Conservation (phyloP, 2,888 invertebrate species). For the Dicyrtoma fusca region DNA sequence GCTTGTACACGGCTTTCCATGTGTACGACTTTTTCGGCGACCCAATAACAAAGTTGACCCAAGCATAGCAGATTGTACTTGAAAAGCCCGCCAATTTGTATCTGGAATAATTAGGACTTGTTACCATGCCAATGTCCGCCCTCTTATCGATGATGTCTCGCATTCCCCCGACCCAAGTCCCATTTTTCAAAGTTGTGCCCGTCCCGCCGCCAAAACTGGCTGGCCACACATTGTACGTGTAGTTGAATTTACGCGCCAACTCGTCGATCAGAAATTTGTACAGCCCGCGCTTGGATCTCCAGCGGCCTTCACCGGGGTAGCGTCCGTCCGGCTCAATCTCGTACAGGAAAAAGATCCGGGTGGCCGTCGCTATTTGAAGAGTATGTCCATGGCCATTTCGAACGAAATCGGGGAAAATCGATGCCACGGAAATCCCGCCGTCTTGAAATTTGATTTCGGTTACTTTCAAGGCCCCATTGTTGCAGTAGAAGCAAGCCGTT, state of each 20-base stretch:
- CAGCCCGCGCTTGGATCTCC: conserved; percentile 42
- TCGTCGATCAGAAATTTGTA: conserved; percentile 40
- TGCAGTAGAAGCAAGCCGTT: not conserved
- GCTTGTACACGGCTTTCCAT: conserved; percentile 16
- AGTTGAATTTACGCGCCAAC: conserved; percentile 41
- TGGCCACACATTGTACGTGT: conserved; percentile 40
- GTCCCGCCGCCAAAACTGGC: conserved; percentile 46
- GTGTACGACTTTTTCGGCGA: not conserved
- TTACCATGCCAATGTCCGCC: conserved; percentile 47
- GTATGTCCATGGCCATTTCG: conserved; percentile 1
- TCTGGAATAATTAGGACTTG: conserved; percentile 40
- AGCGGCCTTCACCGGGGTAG: conserved; percentile 10
- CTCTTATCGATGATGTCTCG: conserved; percentile 40
- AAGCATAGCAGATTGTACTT: conserved; percentile 19
- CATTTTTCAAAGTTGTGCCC: conserved; percentile 34
- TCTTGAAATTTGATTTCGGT: not conserved
- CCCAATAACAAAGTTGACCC: conserved; percentile 17
- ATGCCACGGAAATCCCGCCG: too few species aligned
- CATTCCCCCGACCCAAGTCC: conserved; percentile 47
- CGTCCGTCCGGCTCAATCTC: not conserved
- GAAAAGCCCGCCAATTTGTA: conserved; percentile 10
- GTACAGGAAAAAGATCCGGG: not conserved
- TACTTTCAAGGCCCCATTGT: not conserved
- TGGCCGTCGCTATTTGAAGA: not conserved
- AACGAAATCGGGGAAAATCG: conserved; percentile 1